These are phyloP conservation scores for Bovichtus diacanthus DNA, from an alignment of 2,797 vertebrate species.

Conservation along the genomic window DNA sequence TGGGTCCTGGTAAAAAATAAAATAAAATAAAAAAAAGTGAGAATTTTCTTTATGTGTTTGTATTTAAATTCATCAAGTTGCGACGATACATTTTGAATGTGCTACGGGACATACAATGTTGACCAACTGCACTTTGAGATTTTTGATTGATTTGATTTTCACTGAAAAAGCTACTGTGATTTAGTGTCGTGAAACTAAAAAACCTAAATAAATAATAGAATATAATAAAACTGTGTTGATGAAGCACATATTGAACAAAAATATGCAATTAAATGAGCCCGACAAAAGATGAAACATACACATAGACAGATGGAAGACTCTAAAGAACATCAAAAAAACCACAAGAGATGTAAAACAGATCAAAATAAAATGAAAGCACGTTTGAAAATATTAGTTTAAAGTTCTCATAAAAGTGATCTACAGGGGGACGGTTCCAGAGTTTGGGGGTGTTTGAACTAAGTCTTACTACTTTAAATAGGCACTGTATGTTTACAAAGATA, in stretches of 20 bases:
- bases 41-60: not conserved
- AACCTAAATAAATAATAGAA: not conserved
- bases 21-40: not conserved
- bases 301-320: not conserved
- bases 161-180: not conserved
- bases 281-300: not conserved
- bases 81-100: not conserved
- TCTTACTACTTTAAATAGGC: not conserved
- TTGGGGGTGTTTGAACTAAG: not conserved
- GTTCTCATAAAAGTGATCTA: not conserved
- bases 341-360: not conserved
- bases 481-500: not conserved
- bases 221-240: not conserved
- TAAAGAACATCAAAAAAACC: not conserved
- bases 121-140: conserved; percentile 2
- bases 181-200: not conserved
- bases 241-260: not conserved
- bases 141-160: too few relatives aligned
- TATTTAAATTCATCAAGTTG: not conserved
- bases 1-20: conserved; percentile 86
- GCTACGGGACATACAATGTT: not conserved
- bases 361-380: not conserved
- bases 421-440: not conserved
- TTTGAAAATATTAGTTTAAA: not conserved
- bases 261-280: not conserved